These are phyloP conservation scores for Garra rufa DNA, from an alignment of 2,113 vertebrate species.

Conservation along the genomic window DNA sequence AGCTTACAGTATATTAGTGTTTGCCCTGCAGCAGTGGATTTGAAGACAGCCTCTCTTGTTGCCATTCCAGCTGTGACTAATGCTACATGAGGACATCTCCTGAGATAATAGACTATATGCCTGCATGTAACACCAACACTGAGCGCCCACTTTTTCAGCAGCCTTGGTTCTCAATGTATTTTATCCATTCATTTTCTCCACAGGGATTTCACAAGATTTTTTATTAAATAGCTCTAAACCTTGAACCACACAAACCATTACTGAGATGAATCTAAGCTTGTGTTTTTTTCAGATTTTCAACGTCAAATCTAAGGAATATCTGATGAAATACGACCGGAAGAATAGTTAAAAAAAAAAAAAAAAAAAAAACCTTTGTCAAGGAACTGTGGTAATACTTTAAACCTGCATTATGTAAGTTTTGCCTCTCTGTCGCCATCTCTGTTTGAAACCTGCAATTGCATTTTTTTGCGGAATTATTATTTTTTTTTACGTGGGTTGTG, in stretches of 20 bases:
- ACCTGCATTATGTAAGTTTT: too few species aligned
- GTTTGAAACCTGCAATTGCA: too few species aligned
- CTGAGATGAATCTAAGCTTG: neutral
- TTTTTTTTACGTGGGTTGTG: too few species aligned
- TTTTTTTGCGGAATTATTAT: too few species aligned
- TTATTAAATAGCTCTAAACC: neutral
- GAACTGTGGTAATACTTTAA: too few species aligned
- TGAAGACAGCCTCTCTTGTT: conserved; percentile 6
- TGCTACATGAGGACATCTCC: conserved; percentile 15
- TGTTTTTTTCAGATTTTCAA: neutral
- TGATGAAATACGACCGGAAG: neutral
- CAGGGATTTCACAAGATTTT: neutral
- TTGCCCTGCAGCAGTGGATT: neutral
- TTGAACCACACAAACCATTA: neutral
- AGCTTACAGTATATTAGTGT: neutral
- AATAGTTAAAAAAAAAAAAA: too few species aligned
- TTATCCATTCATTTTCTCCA: neutral
- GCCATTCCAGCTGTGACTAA: conserved; percentile 19
- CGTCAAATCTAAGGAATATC: neutral
- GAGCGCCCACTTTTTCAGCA: neutral
- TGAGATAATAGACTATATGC: neutral
- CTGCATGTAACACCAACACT: neutral
- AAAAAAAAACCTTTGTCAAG: too few species aligned
- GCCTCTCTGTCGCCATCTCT: too few species aligned
- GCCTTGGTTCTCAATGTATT: neutral